Conservation (phyloP, 1,140 invertebrate species). For the Goniozus legneri region DNA sequence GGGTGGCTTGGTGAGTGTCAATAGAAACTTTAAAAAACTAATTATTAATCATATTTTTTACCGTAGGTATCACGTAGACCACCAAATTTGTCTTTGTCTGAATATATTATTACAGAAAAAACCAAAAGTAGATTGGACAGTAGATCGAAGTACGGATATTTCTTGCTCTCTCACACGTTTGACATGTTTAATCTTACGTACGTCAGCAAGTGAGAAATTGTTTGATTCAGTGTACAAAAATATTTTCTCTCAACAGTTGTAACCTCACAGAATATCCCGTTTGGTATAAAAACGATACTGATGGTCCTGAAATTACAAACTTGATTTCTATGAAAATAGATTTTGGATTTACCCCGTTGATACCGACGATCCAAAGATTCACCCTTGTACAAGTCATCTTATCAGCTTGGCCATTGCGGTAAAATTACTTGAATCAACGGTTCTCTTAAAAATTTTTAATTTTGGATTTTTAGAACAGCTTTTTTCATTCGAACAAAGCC, state of each 20-base stretch:
- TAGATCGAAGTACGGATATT: constrained; percentile 23
- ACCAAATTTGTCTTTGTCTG: constrained; percentile 4
- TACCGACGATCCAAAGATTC: too few relatives aligned
- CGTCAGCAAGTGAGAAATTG: not conserved
- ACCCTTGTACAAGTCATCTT: too few relatives aligned
- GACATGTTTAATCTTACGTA: constrained; percentile 26
- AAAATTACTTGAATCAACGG: too few relatives aligned
- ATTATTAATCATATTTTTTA: not conserved
- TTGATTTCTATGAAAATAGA: too few relatives aligned
- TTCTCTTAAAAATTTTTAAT: too few relatives aligned
- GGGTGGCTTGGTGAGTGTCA: constrained; percentile 13
- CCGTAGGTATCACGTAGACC: constrained; percentile 13
- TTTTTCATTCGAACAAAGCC: constrained; percentile 16
- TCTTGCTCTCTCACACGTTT: constrained; percentile 7
- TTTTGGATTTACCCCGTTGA: too few relatives aligned
- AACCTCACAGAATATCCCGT: too few relatives aligned
- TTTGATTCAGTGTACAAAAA: too few relatives aligned
- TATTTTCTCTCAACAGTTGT: too few relatives aligned
- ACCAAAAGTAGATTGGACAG: constrained; percentile 5
- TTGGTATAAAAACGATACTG: too few relatives aligned
- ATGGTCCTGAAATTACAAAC: too few relatives aligned
- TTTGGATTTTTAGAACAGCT: constrained; percentile 22
- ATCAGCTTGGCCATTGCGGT: too few relatives aligned
- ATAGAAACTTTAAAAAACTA: not conserved
- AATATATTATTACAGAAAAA: constrained; percentile 14